A percentile compares a stretch with the other conserved stretches of the same genome.
These are phyloP conservation scores for Discoglossus pictus DNA, from an alignment of 2,797 vertebrate species.

Conservation along the genomic window DNA sequence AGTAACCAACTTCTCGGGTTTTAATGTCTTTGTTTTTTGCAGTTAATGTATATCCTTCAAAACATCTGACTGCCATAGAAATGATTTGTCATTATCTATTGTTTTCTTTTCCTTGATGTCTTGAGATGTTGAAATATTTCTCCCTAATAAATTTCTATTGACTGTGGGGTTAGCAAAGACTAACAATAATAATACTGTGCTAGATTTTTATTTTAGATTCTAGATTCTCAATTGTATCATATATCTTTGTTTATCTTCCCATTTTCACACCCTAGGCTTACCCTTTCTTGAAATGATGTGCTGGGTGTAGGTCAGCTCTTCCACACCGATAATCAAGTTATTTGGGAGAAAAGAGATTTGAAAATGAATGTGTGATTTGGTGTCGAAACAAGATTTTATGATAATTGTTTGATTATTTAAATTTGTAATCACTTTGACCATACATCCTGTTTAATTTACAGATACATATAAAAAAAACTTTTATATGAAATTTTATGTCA, in stretches of 20 bases:
- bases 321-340: too few species aligned
- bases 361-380: too few species aligned
- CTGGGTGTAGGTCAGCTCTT: too few species aligned
- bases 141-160: slow-evolving; percentile 26
- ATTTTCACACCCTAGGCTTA: too few species aligned
- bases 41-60: slow-evolving; percentile 35
- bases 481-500: too few species aligned
- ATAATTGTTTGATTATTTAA: too few species aligned
- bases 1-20: slow-evolving; percentile 23
- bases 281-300: too few species aligned
- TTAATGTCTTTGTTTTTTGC: slow-evolving; percentile 12
- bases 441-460: background rate
- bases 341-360: too few species aligned
- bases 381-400: too few species aligned
- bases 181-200: slow-evolving; percentile 6
- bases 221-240: too few species aligned
- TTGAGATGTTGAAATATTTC: slow-evolving; percentile 28
- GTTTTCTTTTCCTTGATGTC: slow-evolving; percentile 36
- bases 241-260: too few species aligned
- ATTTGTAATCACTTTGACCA: too few species aligned
- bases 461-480: slow-evolving; percentile 1
- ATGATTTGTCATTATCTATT: slow-evolving; percentile 39
- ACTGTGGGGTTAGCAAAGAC: background rate
- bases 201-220: background rate
- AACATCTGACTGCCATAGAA: slow-evolving; percentile 27